These are phyloP conservation scores for Drosophila emarginata DNA, from an alignment of 2,888 invertebrate genomes.

Conservation along the genomic window DNA sequence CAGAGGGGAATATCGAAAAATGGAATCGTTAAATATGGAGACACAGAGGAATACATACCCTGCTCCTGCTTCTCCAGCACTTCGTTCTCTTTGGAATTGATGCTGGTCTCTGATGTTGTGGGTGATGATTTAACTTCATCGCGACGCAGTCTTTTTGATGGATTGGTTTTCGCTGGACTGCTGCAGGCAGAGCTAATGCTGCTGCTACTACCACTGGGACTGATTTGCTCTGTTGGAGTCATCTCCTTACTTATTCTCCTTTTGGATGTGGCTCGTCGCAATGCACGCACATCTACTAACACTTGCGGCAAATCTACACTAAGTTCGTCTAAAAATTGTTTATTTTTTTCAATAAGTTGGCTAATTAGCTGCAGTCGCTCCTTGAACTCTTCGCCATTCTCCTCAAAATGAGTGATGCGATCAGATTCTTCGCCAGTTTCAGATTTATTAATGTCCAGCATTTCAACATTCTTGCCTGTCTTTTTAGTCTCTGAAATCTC, in stretches of 20 bases:
- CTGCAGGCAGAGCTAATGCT: slow-evolving; percentile 36
- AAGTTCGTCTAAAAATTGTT: slow-evolving; percentile 51
- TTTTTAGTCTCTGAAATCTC: background rate
- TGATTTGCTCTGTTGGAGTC: slow-evolving; percentile 18
- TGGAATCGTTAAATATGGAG: background rate
- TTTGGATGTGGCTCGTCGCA: slow-evolving; percentile 41
- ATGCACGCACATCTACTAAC: background rate
- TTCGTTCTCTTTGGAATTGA: slow-evolving; percentile 81
- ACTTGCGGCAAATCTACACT: slow-evolving; percentile 27
- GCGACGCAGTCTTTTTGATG: slow-evolving; percentile 46
- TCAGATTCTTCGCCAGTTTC: background rate
- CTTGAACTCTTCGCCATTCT: slow-evolving; percentile 50
- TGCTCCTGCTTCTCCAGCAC: slow-evolving; percentile 57
- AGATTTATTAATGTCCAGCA: background rate
- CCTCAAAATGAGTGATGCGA: slow-evolving; percentile 66
- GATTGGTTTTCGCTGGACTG: slow-evolving; percentile 45
- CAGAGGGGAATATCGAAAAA: slow-evolving; percentile 10
- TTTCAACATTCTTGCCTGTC: background rate
- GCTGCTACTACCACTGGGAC: slow-evolving; percentile 32
- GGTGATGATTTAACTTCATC: slow-evolving; percentile 76
- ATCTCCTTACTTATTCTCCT: slow-evolving; percentile 41
- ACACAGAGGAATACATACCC: slow-evolving; percentile 39
- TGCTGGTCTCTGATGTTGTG: slow-evolving; percentile 79
- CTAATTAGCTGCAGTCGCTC: slow-evolving; percentile 62
- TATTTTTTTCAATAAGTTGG: slow-evolving; percentile 59